Base-by-base conservation (phyloP, 53 echinoderm and acorn worm genomes). In the Echinarachnius parma region DNA sequence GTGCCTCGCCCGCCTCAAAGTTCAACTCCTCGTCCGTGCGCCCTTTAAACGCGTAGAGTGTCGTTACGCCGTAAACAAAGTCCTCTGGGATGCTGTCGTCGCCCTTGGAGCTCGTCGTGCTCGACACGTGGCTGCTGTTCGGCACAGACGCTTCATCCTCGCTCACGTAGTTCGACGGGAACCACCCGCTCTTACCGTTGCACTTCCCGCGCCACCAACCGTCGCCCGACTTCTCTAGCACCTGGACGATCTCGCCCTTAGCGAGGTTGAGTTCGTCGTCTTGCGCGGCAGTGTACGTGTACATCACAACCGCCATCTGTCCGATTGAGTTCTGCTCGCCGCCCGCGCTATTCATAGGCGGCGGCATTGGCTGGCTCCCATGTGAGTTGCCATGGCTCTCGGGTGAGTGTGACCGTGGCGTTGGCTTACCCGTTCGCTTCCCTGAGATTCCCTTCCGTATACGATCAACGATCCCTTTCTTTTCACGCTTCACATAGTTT, bases 121-220 rank as follows among this genome's bases (percentile, higher is more conserved):
- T 88, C 13, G 86, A 85, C 10, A 75, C 76, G 48, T 88, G 83
- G n/a, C n/a, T n/a, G 30, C 81, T 77, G 29, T 57, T 84, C 10
- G 80, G 76, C 49, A 79, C 34, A 46, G 81, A 78, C 48, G 86
- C 80, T 5, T 79, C 76, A 32, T 92, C 88, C 37, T 90, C 94
- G 23, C 77, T 87, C 35, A 98, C 98, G 75, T 98, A 98, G 75
- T 92, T 92, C 62, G 98, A 98, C 0, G 98, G 96, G 72, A 98
- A 98, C 98, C 98, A 98, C 4, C 92, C 95, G 0, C 64, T 56
- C 25, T 79, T 53, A 18, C 96, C 96, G n/a, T 82, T 80, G 48
- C 76, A 80, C 44, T 98, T 91, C 1, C 98, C 98, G 31, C 91
- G 66, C 98, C 98, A 98, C 98, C 98, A 98, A 3, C 98, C 98